These are phyloP conservation scores for Holacanthella duospinosa DNA, from an alignment of 2,888 invertebrate species.

Conservation along the genomic window DNA sequence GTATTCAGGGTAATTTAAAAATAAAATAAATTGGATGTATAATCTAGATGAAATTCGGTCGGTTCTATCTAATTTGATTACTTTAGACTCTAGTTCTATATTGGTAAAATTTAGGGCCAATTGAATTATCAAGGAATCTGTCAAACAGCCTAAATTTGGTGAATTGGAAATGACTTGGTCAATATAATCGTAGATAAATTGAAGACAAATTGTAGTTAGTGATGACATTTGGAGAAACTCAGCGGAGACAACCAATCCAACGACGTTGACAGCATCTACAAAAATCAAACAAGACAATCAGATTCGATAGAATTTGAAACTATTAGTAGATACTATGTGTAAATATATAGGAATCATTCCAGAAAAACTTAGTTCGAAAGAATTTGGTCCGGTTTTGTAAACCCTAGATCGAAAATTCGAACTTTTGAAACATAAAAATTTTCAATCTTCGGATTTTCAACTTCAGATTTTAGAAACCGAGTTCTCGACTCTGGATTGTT, in stretches of 20 bases:
- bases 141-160: constrained; percentile 77
- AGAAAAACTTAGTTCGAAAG: no score
- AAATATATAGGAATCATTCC: no score
- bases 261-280: constrained; percentile 67
- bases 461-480: no score
- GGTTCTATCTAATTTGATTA: constrained; percentile 65
- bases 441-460: no score
- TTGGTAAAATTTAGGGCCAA: constrained; percentile 80
- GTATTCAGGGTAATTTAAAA: constrained; percentile 62
- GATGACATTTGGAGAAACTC: constrained; percentile 90
- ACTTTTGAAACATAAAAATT: no score
- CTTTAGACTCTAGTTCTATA: constrained; percentile 58
- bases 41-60: constrained; percentile 77
- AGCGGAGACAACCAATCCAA: constrained; percentile 86
- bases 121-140: constrained; percentile 53
- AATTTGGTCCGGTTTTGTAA: no score
- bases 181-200: constrained; percentile 75
- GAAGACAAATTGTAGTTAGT: constrained; percentile 70
- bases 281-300: constrained; percentile 9
- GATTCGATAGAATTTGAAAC: neutral
- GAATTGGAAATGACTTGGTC: constrained; percentile 75
- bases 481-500: no score
- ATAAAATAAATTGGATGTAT: constrained; percentile 70
- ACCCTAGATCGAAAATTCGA: no score
- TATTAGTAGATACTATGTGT: no score